Conservation (phyloP, 2,888 invertebrate genomes). For the Ophion costatus region DNA sequence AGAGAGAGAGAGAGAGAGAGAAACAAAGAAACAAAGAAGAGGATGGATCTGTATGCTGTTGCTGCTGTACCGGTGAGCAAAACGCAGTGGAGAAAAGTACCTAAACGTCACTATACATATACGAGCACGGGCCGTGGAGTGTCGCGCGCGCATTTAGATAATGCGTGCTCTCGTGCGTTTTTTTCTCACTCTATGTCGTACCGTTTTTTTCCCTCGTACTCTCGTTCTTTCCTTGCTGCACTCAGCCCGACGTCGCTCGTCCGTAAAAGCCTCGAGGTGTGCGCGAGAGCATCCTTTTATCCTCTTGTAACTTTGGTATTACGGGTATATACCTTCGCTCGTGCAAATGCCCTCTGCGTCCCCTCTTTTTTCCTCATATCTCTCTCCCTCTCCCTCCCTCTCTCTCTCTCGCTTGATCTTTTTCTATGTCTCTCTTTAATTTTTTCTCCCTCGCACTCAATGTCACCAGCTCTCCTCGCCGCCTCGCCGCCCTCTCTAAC, state of each 20-base stretch:
- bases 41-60: slow-evolving; percentile 47
- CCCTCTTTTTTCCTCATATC: slow-evolving; percentile 25
- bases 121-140: slow-evolving; percentile 71
- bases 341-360: slow-evolving; percentile 56
- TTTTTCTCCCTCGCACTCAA: slow-evolving; percentile 30
- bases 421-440: slow-evolving; percentile 5
- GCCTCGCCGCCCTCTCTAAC: not conserved
- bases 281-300: slow-evolving; percentile 81
- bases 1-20: slow-evolving; percentile 29
- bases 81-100: slow-evolving; percentile 31
- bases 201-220: not conserved
- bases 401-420: slow-evolving; percentile 1
- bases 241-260: slow-evolving; percentile 68
- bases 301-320: slow-evolving; percentile 80
- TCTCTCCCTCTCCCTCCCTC: slow-evolving; percentile 8
- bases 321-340: slow-evolving; percentile 70
- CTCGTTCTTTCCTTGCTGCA: slow-evolving; percentile 64
- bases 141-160: slow-evolving; percentile 82
- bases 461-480: slow-evolving; percentile 30
- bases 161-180: slow-evolving; percentile 75
- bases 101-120: not conserved
- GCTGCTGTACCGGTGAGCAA: slow-evolving; percentile 45
- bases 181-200: slow-evolving; percentile 47
- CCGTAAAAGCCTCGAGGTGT: slow-evolving; percentile 80
- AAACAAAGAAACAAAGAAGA: slow-evolving; percentile 41